phyloP scores from a whole-genome alignment of 2,888 invertebrate species.

The Diaprepes abbreviatus region DNA sequence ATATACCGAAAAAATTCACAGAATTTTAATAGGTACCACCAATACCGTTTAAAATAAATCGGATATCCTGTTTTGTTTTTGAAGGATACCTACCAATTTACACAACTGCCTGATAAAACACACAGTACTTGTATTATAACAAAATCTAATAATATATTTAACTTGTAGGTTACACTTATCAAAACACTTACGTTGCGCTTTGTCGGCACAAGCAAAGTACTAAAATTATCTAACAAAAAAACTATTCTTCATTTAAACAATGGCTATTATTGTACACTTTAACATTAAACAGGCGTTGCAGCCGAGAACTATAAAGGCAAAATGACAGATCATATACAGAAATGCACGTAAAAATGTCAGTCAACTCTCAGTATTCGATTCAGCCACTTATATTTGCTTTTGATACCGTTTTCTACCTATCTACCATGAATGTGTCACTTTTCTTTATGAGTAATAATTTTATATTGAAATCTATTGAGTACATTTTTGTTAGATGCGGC shows the following conservation, averaged over 20 bases:
- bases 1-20: too few relatives aligned
- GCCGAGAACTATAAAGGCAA: neutral
- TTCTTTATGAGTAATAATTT: constrained; percentile 19
- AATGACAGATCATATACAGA: constrained; percentile 15
- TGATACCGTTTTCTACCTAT: constrained; percentile 20
- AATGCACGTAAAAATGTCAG: constrained; percentile 9
- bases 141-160: neutral
- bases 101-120: neutral
- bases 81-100: neutral
- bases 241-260: constrained; percentile 13
- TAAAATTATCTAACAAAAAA: constrained; percentile 15
- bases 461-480: neutral
- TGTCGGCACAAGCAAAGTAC: constrained; percentile 9
- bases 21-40: too few relatives aligned
- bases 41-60: neutral
- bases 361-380: constrained; percentile 11
- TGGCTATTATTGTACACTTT: constrained; percentile 10
- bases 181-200: constrained; percentile 1
- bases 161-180: neutral
- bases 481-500: neutral
- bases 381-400: constrained; percentile 11
- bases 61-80: constrained; percentile 14
- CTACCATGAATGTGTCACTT: constrained; percentile 24
- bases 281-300: constrained; percentile 12
- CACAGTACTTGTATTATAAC: neutral